These are phyloP conservation scores for Ptychochromis oligacanthus DNA, from an alignment of 2,113 vertebrate genomes.

Conservation along the genomic window DNA sequence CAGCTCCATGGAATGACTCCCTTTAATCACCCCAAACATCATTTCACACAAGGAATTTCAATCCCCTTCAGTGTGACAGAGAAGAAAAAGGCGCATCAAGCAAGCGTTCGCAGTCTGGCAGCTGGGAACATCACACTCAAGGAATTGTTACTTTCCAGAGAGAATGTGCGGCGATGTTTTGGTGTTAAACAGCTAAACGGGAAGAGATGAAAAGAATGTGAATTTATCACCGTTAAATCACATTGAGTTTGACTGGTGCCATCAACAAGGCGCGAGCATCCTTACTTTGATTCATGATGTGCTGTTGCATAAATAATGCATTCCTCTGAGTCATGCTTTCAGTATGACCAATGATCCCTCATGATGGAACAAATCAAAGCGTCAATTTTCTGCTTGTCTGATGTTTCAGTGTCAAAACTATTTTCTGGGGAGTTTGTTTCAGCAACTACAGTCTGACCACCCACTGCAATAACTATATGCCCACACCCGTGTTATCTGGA, in stretches of 20 bases:
- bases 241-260: slow-evolving; percentile 19
- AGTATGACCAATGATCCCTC: slow-evolving; percentile 46
- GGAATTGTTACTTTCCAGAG: slow-evolving; percentile 27
- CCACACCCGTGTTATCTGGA: neutral
- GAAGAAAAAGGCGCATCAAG: slow-evolving; percentile 55
- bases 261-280: neutral
- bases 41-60: slow-evolving; percentile 70
- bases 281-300: slow-evolving; percentile 42
- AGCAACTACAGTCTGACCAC: slow-evolving; percentile 12
- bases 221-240: slow-evolving; percentile 44
- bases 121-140: slow-evolving; percentile 6
- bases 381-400: slow-evolving; percentile 57
- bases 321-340: slow-evolving; percentile 41
- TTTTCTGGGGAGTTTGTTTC: slow-evolving; percentile 39
- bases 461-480: slow-evolving; percentile 29
- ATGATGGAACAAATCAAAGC: slow-evolving; percentile 53
- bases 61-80: slow-evolving; percentile 46
- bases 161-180: slow-evolving; percentile 2
- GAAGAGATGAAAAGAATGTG: slow-evolving; percentile 37
- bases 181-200: slow-evolving; percentile 18
- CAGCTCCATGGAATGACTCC: slow-evolving; percentile 59
- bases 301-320: slow-evolving; percentile 4
- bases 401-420: slow-evolving; percentile 54
- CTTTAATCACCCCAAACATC: slow-evolving; percentile 77
- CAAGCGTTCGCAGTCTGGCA: slow-evolving; percentile 26